Evolutionary conservation across 53 echinoderm and acorn worm genomes (phyloP), one percentile per base, ranked within the genome.

Genomic region (Astropecten irregularis): DNA sequence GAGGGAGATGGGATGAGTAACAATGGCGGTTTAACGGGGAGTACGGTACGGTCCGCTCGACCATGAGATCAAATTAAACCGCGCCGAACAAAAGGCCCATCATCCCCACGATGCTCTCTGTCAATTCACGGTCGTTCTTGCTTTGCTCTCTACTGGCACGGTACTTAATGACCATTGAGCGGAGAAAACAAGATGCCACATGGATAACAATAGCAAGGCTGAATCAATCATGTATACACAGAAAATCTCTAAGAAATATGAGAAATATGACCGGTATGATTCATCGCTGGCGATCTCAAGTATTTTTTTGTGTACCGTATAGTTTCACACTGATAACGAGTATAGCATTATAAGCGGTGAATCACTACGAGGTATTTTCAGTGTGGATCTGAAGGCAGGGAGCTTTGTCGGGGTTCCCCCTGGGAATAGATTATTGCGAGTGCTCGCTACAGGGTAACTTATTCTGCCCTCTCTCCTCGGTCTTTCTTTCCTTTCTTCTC

Each of bases 251-350:
- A 19, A 44, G 38, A 56, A 79, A 62, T 40, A 58, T 42, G 76
- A 76, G 79, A 79, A 79, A 79, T 79, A 79, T 79, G 79, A 79
- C 36, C 56, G 34, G 55, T 39, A 74, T 74, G 74, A 74, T 56
- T 74, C 74, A 74, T 74, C 69, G 34, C 69, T 13, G 16, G 19
- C 69, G 25, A 66, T 69, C 40, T 69, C 64, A 19, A 58, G 30
- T 9, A 19, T 14, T 28, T 30, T 58, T 30, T 58, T 58, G n/a
- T n/a, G n/a, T n/a, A n/a, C n/a, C n/a, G n/a, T n/a, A n/a, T n/a
- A n/a, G n/a, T n/a, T n/a, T n/a, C n/a, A n/a, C n/a, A n/a, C n/a
- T n/a, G n/a, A n/a, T n/a, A n/a, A n/a, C n/a, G n/a, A n/a, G n/a
- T n/a, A n/a, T n/a, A n/a, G n/a, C n/a, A n/a, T n/a, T n/a, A n/a